A percentile compares a stretch with the other conserved stretches of the same genome.
Conservation (phyloP, 2,888 invertebrate species). For the Nudaria mundana region DNA sequence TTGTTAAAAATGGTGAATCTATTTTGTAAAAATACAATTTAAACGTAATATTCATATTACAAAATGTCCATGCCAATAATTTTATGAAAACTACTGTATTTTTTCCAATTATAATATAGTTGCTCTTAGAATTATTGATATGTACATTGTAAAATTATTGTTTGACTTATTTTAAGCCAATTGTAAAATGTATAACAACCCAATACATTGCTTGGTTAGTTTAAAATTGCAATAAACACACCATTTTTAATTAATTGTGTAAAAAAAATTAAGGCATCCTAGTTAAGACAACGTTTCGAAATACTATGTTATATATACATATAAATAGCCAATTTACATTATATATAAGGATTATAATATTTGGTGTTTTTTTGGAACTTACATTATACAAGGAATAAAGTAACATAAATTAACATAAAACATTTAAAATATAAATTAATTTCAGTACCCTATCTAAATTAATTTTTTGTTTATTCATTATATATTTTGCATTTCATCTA, state of each 20-base stretch:
- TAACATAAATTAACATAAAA: conserved; percentile 5
- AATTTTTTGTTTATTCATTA: conserved; percentile 25
- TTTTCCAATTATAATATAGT: too few relatives aligned
- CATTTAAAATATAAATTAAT: conserved; percentile 19
- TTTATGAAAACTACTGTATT: not conserved
- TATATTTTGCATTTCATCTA: conserved; percentile 38
- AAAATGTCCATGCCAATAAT: not conserved
- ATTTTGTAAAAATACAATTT: conserved; percentile 1
- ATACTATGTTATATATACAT: conserved; percentile 31
- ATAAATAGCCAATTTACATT: conserved; percentile 34
- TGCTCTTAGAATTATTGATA: not conserved
- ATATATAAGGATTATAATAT: conserved; percentile 36
- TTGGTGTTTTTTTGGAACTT: conserved; percentile 59
- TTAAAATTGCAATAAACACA: conserved; percentile 12
- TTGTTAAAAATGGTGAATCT: conserved; percentile 22
- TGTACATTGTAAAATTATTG: conserved; percentile 1
- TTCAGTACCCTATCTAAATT: conserved; percentile 33
- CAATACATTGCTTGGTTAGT: not conserved
- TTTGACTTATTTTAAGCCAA: not conserved
- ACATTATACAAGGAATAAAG: conserved; percentile 41
- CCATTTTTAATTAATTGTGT: conserved; percentile 25
- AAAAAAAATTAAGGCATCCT: conserved; percentile 30
- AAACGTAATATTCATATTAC: not conserved
- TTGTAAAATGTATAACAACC: not conserved
- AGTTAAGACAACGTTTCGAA: conserved; percentile 23